Evolutionary conservation across 2,113 vertebrate genomes (phyloP).

Genomic region (Pomatostomus ruficeps): DNA sequence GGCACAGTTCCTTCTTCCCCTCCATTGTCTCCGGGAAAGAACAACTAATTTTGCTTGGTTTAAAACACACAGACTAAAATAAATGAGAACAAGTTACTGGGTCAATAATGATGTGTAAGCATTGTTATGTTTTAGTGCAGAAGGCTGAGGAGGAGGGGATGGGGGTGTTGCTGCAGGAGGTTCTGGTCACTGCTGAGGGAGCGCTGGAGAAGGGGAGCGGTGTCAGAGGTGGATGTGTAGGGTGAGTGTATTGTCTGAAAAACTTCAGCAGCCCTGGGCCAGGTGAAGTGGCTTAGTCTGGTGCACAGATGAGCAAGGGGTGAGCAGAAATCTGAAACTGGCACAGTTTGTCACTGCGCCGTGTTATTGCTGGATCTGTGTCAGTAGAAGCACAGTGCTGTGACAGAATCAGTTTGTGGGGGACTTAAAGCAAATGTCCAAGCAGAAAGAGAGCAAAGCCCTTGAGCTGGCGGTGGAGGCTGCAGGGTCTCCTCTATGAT

Average conservation of each 20-base stretch:
- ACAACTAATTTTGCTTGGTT: not conserved
- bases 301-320: not conserved
- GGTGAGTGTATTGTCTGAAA: not conserved
- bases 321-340: not conserved
- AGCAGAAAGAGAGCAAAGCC: not conserved
- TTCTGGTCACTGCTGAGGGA: fast-evolving
- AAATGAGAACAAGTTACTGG: not conserved
- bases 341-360: not conserved
- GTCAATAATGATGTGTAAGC: not conserved
- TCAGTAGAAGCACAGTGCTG: not conserved
- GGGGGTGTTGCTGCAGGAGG: not conserved
- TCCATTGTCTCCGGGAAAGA: not conserved
- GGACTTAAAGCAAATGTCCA: not conserved
- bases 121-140: not conserved
- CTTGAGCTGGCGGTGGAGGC: not conserved
- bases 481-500: not conserved
- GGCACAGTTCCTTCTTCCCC: not conserved
- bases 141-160: not conserved
- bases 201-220: not conserved
- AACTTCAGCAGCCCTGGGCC: not conserved
- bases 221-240: not conserved
- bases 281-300: not conserved
- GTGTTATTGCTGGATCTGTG: fast-evolving
- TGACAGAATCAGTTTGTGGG: not conserved
- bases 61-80: not conserved